These are phyloP conservation scores for Aproaerema taeniolella DNA, from an alignment of 2,888 invertebrate species.

Conservation along the genomic window DNA sequence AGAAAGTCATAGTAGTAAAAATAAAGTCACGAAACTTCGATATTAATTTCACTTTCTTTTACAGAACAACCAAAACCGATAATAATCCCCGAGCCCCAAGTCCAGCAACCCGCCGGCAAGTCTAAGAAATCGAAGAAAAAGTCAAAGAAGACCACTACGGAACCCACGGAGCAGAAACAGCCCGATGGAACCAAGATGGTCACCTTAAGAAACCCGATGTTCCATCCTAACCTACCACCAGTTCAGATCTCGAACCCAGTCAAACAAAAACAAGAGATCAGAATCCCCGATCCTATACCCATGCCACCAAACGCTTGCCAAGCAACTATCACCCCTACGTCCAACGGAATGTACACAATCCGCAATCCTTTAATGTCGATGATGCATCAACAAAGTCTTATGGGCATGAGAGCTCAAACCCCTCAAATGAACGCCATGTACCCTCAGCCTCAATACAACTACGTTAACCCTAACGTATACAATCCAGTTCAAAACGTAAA, in stretches of 20 bases:
- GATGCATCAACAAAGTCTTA: constrained; percentile 63
- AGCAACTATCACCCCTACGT: constrained; percentile 69
- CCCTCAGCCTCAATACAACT: constrained; percentile 44
- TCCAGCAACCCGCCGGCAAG: constrained; percentile 40
- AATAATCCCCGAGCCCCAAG: constrained; percentile 44
- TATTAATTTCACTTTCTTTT: constrained; percentile 17
- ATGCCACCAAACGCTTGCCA: constrained; percentile 69
- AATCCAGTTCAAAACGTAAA: constrained; percentile 27
- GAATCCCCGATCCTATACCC: constrained; percentile 64
- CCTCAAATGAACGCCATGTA: constrained; percentile 38
- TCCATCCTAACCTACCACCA: constrained; percentile 76
- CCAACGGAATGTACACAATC: constrained; percentile 89
- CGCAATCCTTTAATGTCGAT: constrained; percentile 83
- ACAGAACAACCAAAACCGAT: constrained; percentile 56
- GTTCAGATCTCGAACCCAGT: constrained; percentile 32
- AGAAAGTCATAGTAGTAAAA: too few species aligned
- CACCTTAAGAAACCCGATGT: constrained; percentile 87
- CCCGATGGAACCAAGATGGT: constrained; percentile 80
- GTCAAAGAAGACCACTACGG: constrained; percentile 59
- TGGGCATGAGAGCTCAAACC: constrained; percentile 39
- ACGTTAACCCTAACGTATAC: constrained; percentile 48
- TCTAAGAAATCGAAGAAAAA: constrained; percentile 73
- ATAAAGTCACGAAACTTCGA: too few species aligned
- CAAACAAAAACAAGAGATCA: constrained; percentile 5
- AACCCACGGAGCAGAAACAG: constrained; percentile 30